Evolutionary conservation across 2,113 vertebrate species (phyloP), one percentile per base, ranked within the genome.

Genomic region (Chaetodon trifascialis): DNA sequence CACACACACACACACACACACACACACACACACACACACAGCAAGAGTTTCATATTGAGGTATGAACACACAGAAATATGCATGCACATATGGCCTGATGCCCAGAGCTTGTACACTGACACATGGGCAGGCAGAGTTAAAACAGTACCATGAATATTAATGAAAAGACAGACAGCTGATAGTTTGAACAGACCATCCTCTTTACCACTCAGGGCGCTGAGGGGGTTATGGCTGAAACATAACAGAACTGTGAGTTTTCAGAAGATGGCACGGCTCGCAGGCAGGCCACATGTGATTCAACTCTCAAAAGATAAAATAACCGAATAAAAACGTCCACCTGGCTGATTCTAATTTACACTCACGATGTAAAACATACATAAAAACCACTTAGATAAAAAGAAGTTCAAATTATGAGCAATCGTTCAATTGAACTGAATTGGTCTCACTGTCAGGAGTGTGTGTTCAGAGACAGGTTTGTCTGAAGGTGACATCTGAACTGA

Each of bases 71-170:
- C 25, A 76, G 44, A 85, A 80, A 86, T 76, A 83, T 87, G 54
- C 86, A 78, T 77, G 73, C 66, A 79, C 78, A 90, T 74, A 82
- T 84, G 87, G 86, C 78, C 42, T 17, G 34, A 74, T 56, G 83
- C 82, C 83, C 69, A 23, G 51, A 78, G 80, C 71, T 77, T 10
- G 65, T 55, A 55, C 42, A 36, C 52, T 3, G 63, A 86, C 84
- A 85, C 81, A 86, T 47, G 67, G 67, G 52, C 42, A 59, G 69
- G 56, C 73, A 79, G 54, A 76, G 77, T 77, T 76, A 44, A 83
- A 82, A 72, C 17, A 49, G 51, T 30, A 23, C 11, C 62, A 86
- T 87, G 77, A 85, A 88, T 91, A 85, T 86, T 81, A 73, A 87
- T 82, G 73, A 69, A 46, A 60, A 83, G 21, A 80, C 36, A 44